Percentiles rank a stretch among this genome's conserved stretches.
Evolutionary conservation across 1,140 invertebrate genomes (phyloP).

Genomic region (Drosophila quadrilineata): DNA sequence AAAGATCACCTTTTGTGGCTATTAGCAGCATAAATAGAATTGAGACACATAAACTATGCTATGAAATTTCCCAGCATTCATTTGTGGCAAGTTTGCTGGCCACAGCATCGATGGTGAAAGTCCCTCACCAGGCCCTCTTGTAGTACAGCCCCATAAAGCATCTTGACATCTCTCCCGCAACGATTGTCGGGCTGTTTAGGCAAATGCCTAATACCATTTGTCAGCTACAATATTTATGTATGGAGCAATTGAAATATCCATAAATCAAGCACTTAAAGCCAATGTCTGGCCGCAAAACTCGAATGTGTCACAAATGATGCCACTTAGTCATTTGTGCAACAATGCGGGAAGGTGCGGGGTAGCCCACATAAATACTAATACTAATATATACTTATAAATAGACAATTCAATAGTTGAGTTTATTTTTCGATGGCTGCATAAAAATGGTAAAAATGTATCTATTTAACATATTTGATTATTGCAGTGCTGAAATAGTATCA

Average conservation of each 20-base stretch:
- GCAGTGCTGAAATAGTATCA: conserved; percentile 8
- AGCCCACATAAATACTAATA: neutral
- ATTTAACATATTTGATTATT: conserved; percentile 5
- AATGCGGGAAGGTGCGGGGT: neutral
- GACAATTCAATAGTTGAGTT: too few relatives aligned
- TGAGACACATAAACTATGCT: too few relatives aligned
- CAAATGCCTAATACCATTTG: conserved; percentile 70
- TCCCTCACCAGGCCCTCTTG: conserved; percentile 27
- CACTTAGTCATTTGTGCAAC: conserved; percentile 46
- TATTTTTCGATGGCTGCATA: conserved; percentile 15
- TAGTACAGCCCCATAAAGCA: conserved; percentile 55
- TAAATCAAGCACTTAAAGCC: conserved; percentile 72
- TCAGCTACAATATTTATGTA: conserved; percentile 73
- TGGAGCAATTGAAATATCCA: conserved; percentile 67
- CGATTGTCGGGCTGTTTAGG: conserved; percentile 28
- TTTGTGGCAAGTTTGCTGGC: neutral
- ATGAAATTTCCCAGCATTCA: neutral
- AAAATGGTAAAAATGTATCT: too few relatives aligned
- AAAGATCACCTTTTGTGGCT: too few relatives aligned
- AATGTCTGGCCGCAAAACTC: conserved; percentile 33
- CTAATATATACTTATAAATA: conserved; percentile 1
- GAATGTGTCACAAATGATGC: conserved; percentile 44
- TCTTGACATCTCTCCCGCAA: conserved; percentile 50
- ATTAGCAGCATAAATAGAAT: too few relatives aligned
- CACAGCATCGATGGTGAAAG: conserved; percentile 2